Conservation (phyloP, 2,888 invertebrate species). For the Pristionchus maxplancki region DNA sequence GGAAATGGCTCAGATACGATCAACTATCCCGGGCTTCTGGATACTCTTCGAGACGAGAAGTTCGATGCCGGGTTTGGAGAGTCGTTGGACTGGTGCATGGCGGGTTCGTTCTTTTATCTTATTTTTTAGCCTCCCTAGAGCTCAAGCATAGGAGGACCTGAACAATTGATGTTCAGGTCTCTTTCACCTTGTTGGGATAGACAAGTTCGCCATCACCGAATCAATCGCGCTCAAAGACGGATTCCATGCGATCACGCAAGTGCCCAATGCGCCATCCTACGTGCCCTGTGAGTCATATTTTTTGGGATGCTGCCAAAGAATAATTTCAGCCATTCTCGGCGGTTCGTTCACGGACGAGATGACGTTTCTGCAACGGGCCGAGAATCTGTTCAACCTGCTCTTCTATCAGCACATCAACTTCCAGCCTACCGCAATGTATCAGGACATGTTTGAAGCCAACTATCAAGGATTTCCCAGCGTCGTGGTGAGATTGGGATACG, state of each 20-base stretch:
- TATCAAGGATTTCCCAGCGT: constrained; percentile 1
- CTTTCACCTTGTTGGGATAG: not conserved
- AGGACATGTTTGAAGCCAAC: not conserved
- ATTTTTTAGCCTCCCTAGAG: not conserved
- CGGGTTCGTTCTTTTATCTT: not conserved
- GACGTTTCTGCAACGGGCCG: not conserved
- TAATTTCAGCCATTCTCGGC: constrained; percentile 19
- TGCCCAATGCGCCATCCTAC: not conserved
- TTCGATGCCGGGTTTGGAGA: constrained; percentile 8
- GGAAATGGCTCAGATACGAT: not conserved
- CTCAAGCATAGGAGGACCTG: not conserved
- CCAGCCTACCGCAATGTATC: not conserved
- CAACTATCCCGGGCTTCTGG: not conserved
- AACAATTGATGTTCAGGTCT: not conserved
- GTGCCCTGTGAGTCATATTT: not conserved
- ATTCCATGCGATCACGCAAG: not conserved
- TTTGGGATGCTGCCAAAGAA: not conserved
- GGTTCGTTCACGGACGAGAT: constrained; percentile 6
- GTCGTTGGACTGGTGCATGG: constrained; percentile 37
- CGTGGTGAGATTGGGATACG: not conserved
- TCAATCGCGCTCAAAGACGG: not conserved
- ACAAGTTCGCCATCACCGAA: not conserved
- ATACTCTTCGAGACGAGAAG: not conserved
- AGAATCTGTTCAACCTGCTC: not conserved
- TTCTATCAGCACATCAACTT: not conserved